These are phyloP conservation scores for Neoniphon sammara DNA, from an alignment of 2,797 vertebrate genomes.

Conservation along the genomic window DNA sequence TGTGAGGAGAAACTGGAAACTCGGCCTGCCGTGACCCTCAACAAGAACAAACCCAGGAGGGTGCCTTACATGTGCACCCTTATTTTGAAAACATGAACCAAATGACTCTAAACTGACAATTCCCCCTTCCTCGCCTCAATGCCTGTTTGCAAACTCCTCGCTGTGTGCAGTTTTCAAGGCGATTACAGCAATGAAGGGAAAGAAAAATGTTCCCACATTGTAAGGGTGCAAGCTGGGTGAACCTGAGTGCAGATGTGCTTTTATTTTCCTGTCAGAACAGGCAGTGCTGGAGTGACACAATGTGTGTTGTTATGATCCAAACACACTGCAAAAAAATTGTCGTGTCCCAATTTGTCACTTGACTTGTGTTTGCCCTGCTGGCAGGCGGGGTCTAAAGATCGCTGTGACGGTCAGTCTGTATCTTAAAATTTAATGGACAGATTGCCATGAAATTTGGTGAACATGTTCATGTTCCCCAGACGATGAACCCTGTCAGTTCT, in stretches of 20 bases:
- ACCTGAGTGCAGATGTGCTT: neutral
- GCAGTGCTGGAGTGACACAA: too few relatives aligned
- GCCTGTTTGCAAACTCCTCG: constrained; percentile 57
- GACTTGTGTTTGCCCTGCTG: too few relatives aligned
- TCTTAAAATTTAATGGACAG: too few relatives aligned
- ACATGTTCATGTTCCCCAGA: too few relatives aligned
- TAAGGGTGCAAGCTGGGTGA: neutral
- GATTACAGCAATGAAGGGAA: neutral
- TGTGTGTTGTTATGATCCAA: too few relatives aligned
- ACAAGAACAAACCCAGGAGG: constrained; percentile 64
- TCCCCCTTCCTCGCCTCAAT: constrained; percentile 3
- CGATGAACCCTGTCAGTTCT: too few relatives aligned
- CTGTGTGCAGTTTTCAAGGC: constrained; percentile 44
- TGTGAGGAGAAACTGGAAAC: constrained; percentile 19
- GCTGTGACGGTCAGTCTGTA: too few relatives aligned
- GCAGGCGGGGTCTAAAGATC: too few relatives aligned
- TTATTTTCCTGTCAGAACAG: too few relatives aligned
- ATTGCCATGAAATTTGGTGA: too few relatives aligned
- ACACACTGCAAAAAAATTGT: too few relatives aligned
- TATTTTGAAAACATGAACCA: constrained; percentile 74
- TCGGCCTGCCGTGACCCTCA: constrained; percentile 69
- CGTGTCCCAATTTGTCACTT: too few relatives aligned
- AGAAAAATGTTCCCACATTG: neutral
- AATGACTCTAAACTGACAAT: constrained; percentile 51
- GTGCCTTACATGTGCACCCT: constrained; percentile 54